These are phyloP conservation scores for Epinotia demarniana DNA, from an alignment of 2,888 invertebrate species.

Conservation along the genomic window DNA sequence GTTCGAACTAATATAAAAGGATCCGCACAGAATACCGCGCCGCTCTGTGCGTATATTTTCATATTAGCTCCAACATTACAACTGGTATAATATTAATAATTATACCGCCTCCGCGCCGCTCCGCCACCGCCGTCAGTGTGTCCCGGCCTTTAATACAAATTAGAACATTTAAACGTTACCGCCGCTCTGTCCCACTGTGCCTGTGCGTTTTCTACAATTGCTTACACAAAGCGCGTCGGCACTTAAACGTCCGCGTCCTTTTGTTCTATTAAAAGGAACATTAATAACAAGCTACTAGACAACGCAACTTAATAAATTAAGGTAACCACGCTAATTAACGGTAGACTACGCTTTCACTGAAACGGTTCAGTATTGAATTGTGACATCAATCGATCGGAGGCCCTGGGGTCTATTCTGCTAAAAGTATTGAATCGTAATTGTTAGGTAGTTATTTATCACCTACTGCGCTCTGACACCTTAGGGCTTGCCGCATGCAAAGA, in stretches of 20 bases:
- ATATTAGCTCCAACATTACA: too few species aligned
- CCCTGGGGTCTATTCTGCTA: constrained; percentile 7
- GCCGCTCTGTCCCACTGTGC: neutral
- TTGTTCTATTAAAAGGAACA: constrained; percentile 69
- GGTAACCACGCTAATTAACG: constrained; percentile 70
- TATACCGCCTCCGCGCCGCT: too few species aligned
- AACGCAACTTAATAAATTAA: constrained; percentile 76
- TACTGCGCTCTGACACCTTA: neutral
- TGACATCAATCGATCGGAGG: constrained; percentile 58
- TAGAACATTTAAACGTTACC: neutral
- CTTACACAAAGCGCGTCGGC: constrained; percentile 30
- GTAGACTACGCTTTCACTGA: constrained; percentile 64
- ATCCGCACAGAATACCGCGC: too few species aligned
- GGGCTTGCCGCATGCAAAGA: neutral
- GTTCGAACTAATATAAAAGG: too few species aligned
- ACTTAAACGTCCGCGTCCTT: constrained; percentile 49
- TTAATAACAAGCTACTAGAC: constrained; percentile 71
- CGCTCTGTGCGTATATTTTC: too few species aligned
- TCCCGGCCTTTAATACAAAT: neutral
- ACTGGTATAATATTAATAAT: too few species aligned
- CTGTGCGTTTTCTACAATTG: neutral
- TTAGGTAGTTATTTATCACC: neutral
- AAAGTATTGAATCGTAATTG: neutral
- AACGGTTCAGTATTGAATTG: constrained; percentile 59
- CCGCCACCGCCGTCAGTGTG: too few species aligned